Base-by-base conservation (phyloP, 2,888 invertebrate species). In the Limnephilus marmoratus region DNA sequence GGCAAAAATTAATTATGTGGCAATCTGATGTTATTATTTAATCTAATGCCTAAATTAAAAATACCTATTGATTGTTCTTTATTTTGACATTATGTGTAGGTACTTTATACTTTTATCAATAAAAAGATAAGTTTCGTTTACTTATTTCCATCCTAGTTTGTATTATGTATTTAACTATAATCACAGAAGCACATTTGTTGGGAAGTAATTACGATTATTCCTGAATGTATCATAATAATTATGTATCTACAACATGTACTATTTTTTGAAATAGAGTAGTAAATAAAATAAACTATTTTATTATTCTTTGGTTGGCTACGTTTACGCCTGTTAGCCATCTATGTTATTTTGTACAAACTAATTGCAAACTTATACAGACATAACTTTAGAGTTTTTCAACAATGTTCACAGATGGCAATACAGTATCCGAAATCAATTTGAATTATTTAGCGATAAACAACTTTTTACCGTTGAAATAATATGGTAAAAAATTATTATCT, bases 351-450 rank as follows among this genome's bases (percentile, higher is more conserved):
- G 24, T 68, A 9, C 24, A n/a, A 68, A 68, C 68, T 68, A 68
- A 7, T 68, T 24, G 24, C 24, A 24, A 24, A n/a, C 24, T n/a
- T 68, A 7, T n/a, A 9, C 7, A 68, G 2, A 12, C 45, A 12
- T 41, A 0, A 11, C 41, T 41, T 41, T 41, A 24, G 68, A 68
- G 24, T 0, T 7, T 68, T 68, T 24, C 4, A 24, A 49, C 45
- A 49, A 45, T 86, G n/a, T 86, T n/a, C 45, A 49, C 31, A 86
- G 86, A 86, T 86, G 86, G 86, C 86, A 45, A 29, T 86, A 49
- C 2, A 49, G 68, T 68, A n/a, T 68, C 68, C 68, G n/a, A 68
- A 68, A 68, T 68, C 24, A 68, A 68, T 18, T 4, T 18, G 1
- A 45, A 53, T 24, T 68, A 68, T 68, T 68, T 9, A 24, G 24